Evolutionary conservation across 2,113 vertebrate species (phyloP).

Genomic region (Rhinoptilus africanus): DNA sequence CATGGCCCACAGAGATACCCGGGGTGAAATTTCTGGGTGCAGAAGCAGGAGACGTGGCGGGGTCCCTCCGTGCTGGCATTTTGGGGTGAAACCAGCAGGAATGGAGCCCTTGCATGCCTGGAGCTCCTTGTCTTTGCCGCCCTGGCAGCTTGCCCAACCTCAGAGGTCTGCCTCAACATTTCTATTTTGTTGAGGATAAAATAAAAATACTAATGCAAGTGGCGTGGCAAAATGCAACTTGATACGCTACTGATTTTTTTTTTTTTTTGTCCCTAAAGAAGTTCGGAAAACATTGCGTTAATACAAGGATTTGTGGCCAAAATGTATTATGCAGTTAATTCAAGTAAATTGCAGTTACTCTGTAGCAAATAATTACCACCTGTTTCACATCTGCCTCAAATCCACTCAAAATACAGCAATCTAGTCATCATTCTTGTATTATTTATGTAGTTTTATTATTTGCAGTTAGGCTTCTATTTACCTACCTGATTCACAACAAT

Average conservation of each 20-base stretch:
- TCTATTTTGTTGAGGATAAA: neutral
- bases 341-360: slow-evolving; percentile 39
- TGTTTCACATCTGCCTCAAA: slow-evolving; percentile 42
- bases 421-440: slow-evolving; percentile 26
- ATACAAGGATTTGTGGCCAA: slow-evolving; percentile 19
- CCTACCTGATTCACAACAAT: neutral
- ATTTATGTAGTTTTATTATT: slow-evolving; percentile 46
- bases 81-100: neutral
- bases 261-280: neutral
- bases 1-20: fast-evolving
- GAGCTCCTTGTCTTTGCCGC: neutral
- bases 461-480: slow-evolving; percentile 25
- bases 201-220: neutral
- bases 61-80: fast-evolving
- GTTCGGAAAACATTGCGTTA: neutral
- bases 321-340: slow-evolving; percentile 41
- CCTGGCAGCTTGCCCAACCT: neutral
- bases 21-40: neutral
- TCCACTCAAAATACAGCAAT: slow-evolving; percentile 25
- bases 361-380: slow-evolving; percentile 50
- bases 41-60: fast-evolving
- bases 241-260: neutral
- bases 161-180: neutral
- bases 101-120: neutral
- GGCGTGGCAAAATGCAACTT: neutral